Evolutionary conservation across 1,140 invertebrate genomes (phyloP).

Genomic region (Megathymus violae): DNA sequence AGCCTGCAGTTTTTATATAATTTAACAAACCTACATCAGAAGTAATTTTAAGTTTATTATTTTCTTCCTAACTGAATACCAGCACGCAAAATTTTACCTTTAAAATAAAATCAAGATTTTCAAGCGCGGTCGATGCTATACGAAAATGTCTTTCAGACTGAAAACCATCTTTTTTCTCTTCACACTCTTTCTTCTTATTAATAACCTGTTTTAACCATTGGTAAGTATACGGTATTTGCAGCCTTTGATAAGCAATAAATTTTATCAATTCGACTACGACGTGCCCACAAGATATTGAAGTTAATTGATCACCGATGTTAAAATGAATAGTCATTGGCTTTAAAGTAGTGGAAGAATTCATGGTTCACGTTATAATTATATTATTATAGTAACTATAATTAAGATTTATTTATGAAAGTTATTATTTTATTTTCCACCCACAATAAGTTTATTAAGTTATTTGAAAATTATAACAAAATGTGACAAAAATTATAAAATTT

Average conservation of each 20-base stretch:
- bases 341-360: conserved; percentile 9
- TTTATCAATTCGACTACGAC: conserved; percentile 79
- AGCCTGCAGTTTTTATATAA: too few species aligned
- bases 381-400: too few species aligned
- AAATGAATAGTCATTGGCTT: conserved; percentile 47
- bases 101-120: conserved; percentile 74
- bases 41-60: too few species aligned
- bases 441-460: too few species aligned
- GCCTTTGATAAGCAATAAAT: conserved; percentile 76
- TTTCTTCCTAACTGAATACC: too few species aligned
- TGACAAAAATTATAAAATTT: too few species aligned
- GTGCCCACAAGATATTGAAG: conserved; percentile 74
- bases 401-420: too few species aligned
- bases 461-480: too few species aligned
- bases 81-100: conserved; percentile 65
- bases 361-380: conserved; percentile 7
- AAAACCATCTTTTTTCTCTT: conserved; percentile 63
- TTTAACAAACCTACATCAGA: too few species aligned
- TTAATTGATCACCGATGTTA: conserved; percentile 74
- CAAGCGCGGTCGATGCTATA: conserved; percentile 67
- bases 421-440: too few species aligned
- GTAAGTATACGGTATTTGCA: conserved; percentile 80
- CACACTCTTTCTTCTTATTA: conserved; percentile 62
- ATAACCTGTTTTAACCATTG: conserved; percentile 78
- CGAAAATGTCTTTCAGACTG: conserved; percentile 76